Percentiles rank a stretch among this genome's conserved stretches.
phyloP scores from a whole-genome alignment of 2,113 vertebrate species.

The Ceyx margarethae region DNA sequence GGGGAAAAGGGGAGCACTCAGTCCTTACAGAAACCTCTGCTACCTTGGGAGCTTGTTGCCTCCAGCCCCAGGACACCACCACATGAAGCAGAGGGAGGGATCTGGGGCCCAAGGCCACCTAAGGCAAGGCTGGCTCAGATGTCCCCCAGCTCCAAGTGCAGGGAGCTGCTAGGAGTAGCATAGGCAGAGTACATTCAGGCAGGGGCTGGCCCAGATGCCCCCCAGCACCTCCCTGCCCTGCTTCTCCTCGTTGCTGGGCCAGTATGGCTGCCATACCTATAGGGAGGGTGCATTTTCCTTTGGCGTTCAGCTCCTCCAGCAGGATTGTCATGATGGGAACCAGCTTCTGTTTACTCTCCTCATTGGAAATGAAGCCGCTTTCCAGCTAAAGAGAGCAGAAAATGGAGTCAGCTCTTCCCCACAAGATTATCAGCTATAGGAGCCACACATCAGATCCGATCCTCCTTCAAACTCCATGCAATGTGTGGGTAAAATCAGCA shows the following conservation, averaged over 20 bases:
- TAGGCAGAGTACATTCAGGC: rapidly evolving
- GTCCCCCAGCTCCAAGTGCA: not conserved
- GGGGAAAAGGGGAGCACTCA: not conserved
- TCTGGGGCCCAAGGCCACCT: not conserved
- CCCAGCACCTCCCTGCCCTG: rapidly evolving
- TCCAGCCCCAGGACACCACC: not conserved
- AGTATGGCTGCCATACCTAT: slow-evolving; percentile 63
- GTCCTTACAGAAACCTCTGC: not conserved
- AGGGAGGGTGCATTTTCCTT: slow-evolving; percentile 91
- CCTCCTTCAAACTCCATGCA: not conserved
- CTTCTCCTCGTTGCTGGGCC: rapidly evolving
- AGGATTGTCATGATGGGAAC: slow-evolving; percentile 95
- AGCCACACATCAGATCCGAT: rapidly evolving
- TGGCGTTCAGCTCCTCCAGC: slow-evolving; percentile 93
- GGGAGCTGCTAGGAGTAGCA: not conserved
- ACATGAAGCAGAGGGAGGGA: rapidly evolving
- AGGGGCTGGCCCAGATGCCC: not conserved
- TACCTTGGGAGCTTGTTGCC: rapidly evolving
- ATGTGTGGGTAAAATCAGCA: not conserved
- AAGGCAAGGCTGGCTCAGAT: not conserved
- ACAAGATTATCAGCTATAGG: rapidly evolving
- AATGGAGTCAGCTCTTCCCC: not conserved
- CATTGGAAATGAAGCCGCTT: slow-evolving; percentile 93
- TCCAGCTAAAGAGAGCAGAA: slow-evolving; percentile 81
- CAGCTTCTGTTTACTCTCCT: slow-evolving; percentile 97